Evolutionary conservation across 1,140 invertebrate species (phyloP), one percentile per base, ranked within the genome.

Genomic region (Lysiphlebus fabarum): DNA sequence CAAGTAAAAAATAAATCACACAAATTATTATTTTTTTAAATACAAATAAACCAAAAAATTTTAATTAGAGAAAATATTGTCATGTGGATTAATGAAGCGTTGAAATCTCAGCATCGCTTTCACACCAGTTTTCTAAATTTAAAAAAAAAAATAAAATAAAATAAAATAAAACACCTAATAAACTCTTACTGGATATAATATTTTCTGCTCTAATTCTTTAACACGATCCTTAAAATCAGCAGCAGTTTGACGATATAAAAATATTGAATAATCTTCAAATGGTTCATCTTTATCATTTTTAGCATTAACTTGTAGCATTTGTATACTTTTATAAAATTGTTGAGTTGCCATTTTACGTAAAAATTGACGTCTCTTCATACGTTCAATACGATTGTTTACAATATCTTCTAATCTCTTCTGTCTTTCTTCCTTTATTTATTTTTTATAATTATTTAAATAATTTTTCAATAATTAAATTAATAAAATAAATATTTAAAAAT

Each of bases 321-420:
- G 85, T 82, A 90, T 84, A 73, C 87, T 90, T 77, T 90, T 89
- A 68, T 87, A 82, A 74, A 90, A 89, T 59, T 88, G 86, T 67
- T 88, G 85, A 4, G 84, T 88, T 61, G 86, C 84, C 66, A 87
- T 82, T 71, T 85, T 84, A 58, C 86, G 80, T 65, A 87, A 82
- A 70, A 87, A 85, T 59, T 85, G 83, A 7, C 86, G 81, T 62
- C 83, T 84, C 71, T 81, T 83, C 74, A 84, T 83, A 56, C 86
- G 81, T 55, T 89, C 87, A 44, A 74, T 75, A 44, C 86, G 83
- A 82, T 88, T 87, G 56, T 79, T 77, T 71, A 84, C 85, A 56
- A 89, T 86, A 64, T 90, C 87, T 73, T 85, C 81, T 55, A 86
- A 76, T 66, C 84, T 81, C 75, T 83, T 82, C 74, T 83, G 83